Evolutionary conservation across 1,140 invertebrate species (phyloP).

Genomic region (Heliconius melpomene): DNA sequence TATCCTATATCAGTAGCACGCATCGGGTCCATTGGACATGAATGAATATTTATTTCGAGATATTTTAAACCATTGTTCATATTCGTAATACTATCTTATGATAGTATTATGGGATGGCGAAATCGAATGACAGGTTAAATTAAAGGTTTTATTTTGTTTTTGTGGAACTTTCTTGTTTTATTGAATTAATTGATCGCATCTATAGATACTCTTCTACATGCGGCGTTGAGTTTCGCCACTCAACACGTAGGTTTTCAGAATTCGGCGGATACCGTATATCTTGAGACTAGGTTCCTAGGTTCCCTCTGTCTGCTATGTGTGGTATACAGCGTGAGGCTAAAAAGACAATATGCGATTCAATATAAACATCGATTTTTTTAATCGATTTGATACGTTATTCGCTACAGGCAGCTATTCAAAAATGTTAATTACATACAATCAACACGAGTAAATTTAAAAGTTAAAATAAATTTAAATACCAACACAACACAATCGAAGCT

Average conservation of each 20-base stretch:
- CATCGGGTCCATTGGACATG: constrained; percentile 57
- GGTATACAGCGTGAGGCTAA: too few relatives aligned
- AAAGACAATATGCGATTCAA: too few relatives aligned
- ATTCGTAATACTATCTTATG: constrained; percentile 38
- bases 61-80: constrained; percentile 64
- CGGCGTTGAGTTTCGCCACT: too few relatives aligned
- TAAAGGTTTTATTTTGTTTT: background rate
- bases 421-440: constrained; percentile 1
- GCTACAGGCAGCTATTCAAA: background rate
- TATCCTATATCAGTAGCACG: constrained; percentile 50
- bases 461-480: constrained; percentile 1
- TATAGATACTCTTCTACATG: too few relatives aligned
- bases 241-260: too few relatives aligned
- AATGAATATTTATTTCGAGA: constrained; percentile 72
- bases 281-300: too few relatives aligned
- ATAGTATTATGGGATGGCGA: background rate
- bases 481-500: background rate
- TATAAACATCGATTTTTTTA: too few relatives aligned
- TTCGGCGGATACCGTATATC: too few relatives aligned
- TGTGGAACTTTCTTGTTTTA: background rate
- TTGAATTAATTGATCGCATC: background rate
- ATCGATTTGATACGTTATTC: too few relatives aligned
- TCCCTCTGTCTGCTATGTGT: too few relatives aligned
- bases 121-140: constrained; percentile 8
- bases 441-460: background rate